Conservation (phyloP, 2,113 vertebrate species). For the Pterophyllum scalare region DNA sequence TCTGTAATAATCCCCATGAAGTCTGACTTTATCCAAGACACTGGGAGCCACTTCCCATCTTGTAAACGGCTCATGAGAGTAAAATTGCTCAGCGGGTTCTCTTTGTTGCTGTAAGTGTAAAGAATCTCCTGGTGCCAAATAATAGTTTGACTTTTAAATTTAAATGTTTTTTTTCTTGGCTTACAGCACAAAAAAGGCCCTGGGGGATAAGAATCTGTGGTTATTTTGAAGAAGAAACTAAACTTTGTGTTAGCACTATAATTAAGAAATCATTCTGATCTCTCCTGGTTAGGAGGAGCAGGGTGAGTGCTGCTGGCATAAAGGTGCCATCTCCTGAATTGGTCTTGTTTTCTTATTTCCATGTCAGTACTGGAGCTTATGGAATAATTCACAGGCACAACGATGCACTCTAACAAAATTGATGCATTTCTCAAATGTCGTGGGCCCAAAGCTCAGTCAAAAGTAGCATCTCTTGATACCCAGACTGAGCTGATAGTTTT, state of each 20-base stretch:
- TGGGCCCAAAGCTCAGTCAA: not conserved
- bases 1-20: constrained; percentile 12
- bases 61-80: constrained; percentile 59
- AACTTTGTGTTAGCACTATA: not conserved
- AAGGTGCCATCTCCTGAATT: not conserved
- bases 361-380: not conserved
- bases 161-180: constrained; percentile 11
- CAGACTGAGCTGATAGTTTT: not conserved
- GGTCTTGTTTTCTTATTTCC: not conserved
- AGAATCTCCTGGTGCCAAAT: constrained; percentile 38
- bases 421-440: not conserved
- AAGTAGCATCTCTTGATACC: not conserved
- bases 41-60: constrained; percentile 32
- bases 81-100: constrained; percentile 52
- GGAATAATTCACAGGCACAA: not conserved
- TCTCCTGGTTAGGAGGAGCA: not conserved
- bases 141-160: constrained; percentile 34
- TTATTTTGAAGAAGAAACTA: constrained; percentile 36
- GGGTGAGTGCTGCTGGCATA: no score
- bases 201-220: not conserved
- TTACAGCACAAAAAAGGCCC: not conserved
- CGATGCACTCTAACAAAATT: not conserved
- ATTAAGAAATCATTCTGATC: not conserved
- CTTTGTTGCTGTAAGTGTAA: constrained; percentile 14
- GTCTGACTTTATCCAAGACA: constrained; percentile 30